Percentiles rank a stretch among this genome's conserved stretches.
Conservation (phyloP, 2,888 invertebrate genomes). For the Dione juno region DNA sequence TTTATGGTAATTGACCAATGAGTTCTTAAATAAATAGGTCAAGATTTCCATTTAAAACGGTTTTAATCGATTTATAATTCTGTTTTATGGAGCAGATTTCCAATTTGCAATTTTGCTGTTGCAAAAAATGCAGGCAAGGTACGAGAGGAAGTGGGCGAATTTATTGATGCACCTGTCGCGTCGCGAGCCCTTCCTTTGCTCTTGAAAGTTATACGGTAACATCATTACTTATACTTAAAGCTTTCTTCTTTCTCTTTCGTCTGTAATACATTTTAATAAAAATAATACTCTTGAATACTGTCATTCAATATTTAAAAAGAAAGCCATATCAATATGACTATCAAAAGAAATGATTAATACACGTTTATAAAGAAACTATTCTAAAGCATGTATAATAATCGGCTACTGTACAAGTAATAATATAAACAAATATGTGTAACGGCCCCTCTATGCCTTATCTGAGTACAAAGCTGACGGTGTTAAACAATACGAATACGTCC, state of each 20-base stretch:
- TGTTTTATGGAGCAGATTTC: conserved; percentile 3
- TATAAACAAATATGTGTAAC: conserved; percentile 59
- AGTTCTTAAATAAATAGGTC: conserved; percentile 10
- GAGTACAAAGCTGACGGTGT: conserved; percentile 67
- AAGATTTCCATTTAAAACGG: conserved; percentile 4
- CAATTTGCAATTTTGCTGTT: conserved; percentile 29
- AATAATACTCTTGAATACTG: background rate
- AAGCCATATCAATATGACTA: background rate
- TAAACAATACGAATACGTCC: conserved; percentile 74
- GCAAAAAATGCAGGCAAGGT: conserved; percentile 30
- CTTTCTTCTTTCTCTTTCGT: conserved; percentile 7
- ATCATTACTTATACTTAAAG: conserved; percentile 5
- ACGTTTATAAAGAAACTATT: conserved; percentile 36
- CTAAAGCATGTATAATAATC: conserved; percentile 46
- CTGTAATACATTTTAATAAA: background rate
- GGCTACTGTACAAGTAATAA: conserved; percentile 72
- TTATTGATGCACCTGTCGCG: conserved; percentile 58
- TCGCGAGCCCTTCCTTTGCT: conserved; percentile 28
- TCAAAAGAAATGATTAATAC: no score
- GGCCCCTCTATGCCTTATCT: conserved; percentile 68
- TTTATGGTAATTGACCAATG: conserved; percentile 12
- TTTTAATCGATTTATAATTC: background rate
- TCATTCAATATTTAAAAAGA: background rate
- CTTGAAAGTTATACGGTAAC: conserved; percentile 26
- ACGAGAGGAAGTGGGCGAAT: conserved; percentile 58